Base-by-base conservation (phyloP, 2,888 invertebrate genomes). In the Dione vanillae region DNA sequence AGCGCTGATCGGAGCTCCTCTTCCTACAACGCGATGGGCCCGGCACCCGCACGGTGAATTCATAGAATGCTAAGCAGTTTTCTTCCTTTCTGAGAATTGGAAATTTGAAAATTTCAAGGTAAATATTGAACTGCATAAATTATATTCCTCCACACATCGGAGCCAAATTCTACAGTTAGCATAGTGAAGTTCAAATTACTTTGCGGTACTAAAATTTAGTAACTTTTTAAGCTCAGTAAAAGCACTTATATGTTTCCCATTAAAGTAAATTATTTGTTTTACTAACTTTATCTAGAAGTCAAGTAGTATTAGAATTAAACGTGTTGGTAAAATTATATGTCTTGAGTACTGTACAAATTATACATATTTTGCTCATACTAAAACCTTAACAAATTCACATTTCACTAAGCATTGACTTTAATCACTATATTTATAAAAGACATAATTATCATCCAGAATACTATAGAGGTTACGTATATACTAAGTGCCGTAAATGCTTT, bases 141-240 rank as follows among this genome's bases (percentile, higher is more conserved):
- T 64, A 64, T 64, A 19, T 45, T 64, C 49, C n/a, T 27, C 47
- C 14, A 64, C 40, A 49, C 37, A 20, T 49, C 37, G 14, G 45
- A 61, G 49, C 47, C 49, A 64, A 64, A 64, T 64, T 64, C 16
- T 64, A 49, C 64, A 51, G 40, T 64, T 64, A 49, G 64, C 64
- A 64, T 19, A 40, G 64, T 64, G 16, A 64, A 64, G 64, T 64
- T 64, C 49, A 51, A 64, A 64, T 64, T 49, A 64, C 64, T 51
- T 64, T 12, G 37, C 49, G 49, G 64, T 35, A 64, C 64, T 64
- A 64, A 61, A 61, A 61, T 64, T 64, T 49, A 16, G 64, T 40
- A 49, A 64, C 49, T 49, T 64, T 64, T 64, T 64, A 19, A 49
- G 40, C 64, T 49, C 49, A 19, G 37, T 51, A n/a, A n/a, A n/a